Evolutionary conservation across 2,888 invertebrate species (phyloP), one percentile per base, ranked within the genome.

Genomic region (Amiota mariae): DNA sequence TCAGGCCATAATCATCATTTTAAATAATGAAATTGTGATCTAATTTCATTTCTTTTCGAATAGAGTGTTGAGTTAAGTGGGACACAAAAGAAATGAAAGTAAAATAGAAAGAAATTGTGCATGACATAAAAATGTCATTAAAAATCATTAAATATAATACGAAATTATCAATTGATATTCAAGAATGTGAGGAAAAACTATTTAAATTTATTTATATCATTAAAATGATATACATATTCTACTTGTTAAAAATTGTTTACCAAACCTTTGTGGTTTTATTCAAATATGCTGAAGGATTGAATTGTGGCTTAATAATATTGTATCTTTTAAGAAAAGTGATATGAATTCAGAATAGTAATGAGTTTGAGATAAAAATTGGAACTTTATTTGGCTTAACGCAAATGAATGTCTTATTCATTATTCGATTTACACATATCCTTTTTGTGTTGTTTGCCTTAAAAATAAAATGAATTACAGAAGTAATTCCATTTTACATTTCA

Each of bases 1-100:
- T 70, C 71, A 77, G 54, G 54, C 12, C 74, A 66, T 73, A 70
- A 71, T 71, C 81, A 24, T 24, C 79, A 82, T 71, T 81, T 85
- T 83, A 85, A 83, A 85, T 83, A 83, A 83, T 82, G 77, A 79
- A 83, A 83, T 83, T 85, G 76, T 77, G 78, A 83, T 82, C 85
- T 77, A 86, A 85, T 36, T 2, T 36, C 6, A 36, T 36, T 36
- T 36, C 36, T 36, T 36, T 36, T 36, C 36, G 6, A 36, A 6
- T 36, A 36, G 6, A 36, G 8, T 36, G 3, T 36, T 36, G 8
- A 36, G 8, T 36, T 36, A 36, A 36, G 36, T 36, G 36, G 36
- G 2, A 6, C 36, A 36, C 36, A 36, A 6, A 36, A 36, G 6
- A 36, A 6, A 6, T 2, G 36, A 6, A 36, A 36, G 36, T 36